Evolutionary conservation across 2,888 invertebrate species (phyloP).

Genomic region (Caenorhabditis doughertyi): DNA sequence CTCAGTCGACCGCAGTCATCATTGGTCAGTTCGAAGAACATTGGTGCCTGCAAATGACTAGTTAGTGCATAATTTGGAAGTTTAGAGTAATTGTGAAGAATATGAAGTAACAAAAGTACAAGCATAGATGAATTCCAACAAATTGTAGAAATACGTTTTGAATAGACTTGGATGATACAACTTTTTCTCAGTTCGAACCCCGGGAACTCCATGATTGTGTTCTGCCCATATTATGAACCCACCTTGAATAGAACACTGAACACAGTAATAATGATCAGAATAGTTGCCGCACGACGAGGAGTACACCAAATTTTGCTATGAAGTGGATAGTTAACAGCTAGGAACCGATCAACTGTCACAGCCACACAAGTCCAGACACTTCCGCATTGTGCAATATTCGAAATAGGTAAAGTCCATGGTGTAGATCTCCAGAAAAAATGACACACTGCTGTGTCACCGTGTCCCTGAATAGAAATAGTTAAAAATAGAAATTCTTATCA

Average conservation of each 20-base stretch:
- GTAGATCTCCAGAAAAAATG: conserved; percentile 81
- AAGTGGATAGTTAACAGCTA: conserved; percentile 80
- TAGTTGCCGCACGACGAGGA: conserved; percentile 69
- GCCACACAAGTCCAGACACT: conserved; percentile 82
- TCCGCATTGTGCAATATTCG: conserved; percentile 76
- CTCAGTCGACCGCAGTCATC: conserved; percentile 76
- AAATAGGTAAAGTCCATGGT: conserved; percentile 77
- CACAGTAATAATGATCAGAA: conserved; percentile 72
- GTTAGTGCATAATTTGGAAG: background rate
- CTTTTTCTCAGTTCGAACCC: too few species aligned
- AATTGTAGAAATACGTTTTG: too few species aligned
- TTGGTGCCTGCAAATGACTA: conserved; percentile 70
- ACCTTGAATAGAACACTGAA: conserved; percentile 76
- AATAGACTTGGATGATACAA: too few species aligned
- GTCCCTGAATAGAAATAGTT: conserved; percentile 26
- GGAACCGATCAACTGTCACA: conserved; percentile 80
- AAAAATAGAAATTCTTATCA: background rate
- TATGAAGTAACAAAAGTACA: too few species aligned
- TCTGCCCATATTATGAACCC: too few species aligned
- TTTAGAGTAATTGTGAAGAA: too few species aligned
- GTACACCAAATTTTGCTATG: conserved; percentile 80
- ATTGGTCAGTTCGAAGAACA: conserved; percentile 76
- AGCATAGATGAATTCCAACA: too few species aligned
- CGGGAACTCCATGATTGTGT: too few species aligned
- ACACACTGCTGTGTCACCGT: conserved; percentile 70